Percentiles rank a stretch among this genome's conserved stretches.
Evolutionary conservation across 2,888 invertebrate genomes (phyloP).

Genomic region (Drosophila affinis): DNA sequence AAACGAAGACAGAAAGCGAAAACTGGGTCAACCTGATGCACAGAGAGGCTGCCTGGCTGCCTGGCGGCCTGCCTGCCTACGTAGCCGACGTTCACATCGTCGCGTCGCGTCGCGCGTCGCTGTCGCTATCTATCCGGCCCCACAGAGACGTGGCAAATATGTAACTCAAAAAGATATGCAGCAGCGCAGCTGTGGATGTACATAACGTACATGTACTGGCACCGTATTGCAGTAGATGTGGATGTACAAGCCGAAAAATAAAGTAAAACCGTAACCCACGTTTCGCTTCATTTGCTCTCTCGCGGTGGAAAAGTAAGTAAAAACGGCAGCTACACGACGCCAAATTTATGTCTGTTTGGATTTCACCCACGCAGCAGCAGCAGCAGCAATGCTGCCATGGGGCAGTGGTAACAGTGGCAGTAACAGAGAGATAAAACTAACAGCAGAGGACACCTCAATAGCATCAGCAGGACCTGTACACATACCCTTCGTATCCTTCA

Average conservation of each 20-base stretch:
- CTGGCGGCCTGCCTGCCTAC: slow-evolving; percentile 54
- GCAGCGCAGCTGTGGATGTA: slow-evolving; percentile 60
- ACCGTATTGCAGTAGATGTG: slow-evolving; percentile 13
- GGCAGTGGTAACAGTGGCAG: background rate
- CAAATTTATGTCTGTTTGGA: slow-evolving; percentile 69
- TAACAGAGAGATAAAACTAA: background rate
- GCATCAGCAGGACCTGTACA: background rate
- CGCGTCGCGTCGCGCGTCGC: slow-evolving; percentile 17
- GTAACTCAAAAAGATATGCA: slow-evolving; percentile 70
- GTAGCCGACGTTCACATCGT: slow-evolving; percentile 48
- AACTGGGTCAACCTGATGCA: slow-evolving; percentile 77
- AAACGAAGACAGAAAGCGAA: slow-evolving; percentile 65
- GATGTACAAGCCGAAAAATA: slow-evolving; percentile 19
- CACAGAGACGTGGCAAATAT: slow-evolving; percentile 65
- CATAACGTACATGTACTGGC: slow-evolving; percentile 41
- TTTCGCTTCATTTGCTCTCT: slow-evolving; percentile 62
- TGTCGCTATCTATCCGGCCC: slow-evolving; percentile 62
- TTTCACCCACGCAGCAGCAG: slow-evolving; percentile 71
- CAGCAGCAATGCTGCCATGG: slow-evolving; percentile 15
- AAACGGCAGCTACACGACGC: slow-evolving; percentile 68
- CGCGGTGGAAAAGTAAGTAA: slow-evolving; percentile 68
- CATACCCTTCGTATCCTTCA: background rate
- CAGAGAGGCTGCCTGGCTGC: slow-evolving; percentile 30
- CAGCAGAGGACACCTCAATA: background rate
- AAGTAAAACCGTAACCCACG: slow-evolving; percentile 46